Evolutionary conservation across 1,140 invertebrate species (phyloP), one percentile per base, ranked within the genome.

Genomic region (Anastrepha ludens): DNA sequence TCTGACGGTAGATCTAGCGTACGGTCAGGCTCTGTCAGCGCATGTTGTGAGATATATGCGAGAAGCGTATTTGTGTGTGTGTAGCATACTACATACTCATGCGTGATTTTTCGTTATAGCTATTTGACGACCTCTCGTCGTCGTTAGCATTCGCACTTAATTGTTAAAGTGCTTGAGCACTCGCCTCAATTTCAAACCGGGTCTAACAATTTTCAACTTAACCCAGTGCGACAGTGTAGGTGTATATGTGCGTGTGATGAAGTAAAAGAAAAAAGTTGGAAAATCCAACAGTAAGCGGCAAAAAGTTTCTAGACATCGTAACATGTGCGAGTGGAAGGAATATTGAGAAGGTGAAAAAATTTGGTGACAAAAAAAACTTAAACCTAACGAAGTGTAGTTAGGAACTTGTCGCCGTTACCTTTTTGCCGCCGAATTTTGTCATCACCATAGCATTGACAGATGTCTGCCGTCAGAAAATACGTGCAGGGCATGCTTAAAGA

Each of bases 391-490:
- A 20, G 65, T 67, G 39, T 67, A 67, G 29, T 67, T 20, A 39
- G 65, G 39, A 41, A 74, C 47, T 17, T 74, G 67, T 74, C 67
- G 17, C 41, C 44, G 15, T 44, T 74, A 47, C 41, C 67, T 74
- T 74, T 65, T 41, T 67, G 9, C 29, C 6, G 50, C n/a, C 41
- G 41, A 44, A 41, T 44, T 47, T 74, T 44, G 39, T 39, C 67
- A 70, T 70, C 44, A 39, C 0, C 29, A 29, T 29, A 29, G 67
- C 67, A 74, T 74, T 74, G 67, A 74, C 67, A 74, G 67, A 44
- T 74, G 67, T 74, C 7, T n/a, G 39, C 41, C 15, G 67, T 41
- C 41, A 74, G 13, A 74, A 44, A 15, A 7, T 74, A 47, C 67
- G 41, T 74, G 67, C 39, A 7, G 5, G 13, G 67, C 67, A 47